Conservation (phyloP, 2,113 vertebrate species). For the rat (Rattus norvegicus) region DNA sequence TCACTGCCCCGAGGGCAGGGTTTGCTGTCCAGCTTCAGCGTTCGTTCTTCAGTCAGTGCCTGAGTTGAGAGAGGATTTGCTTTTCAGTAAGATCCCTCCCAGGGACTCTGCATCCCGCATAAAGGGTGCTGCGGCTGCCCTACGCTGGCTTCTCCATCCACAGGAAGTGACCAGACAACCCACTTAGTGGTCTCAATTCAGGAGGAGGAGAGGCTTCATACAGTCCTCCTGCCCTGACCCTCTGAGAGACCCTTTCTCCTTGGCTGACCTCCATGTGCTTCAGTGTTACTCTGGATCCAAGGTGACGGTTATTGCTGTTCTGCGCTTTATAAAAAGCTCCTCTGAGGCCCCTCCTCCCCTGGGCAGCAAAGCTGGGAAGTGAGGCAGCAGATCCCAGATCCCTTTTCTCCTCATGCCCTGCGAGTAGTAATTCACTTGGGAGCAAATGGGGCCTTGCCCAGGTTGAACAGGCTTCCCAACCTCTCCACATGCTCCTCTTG, state of each 20-base stretch:
- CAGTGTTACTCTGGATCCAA: neutral
- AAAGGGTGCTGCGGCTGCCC: neutral
- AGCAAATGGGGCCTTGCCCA: neutral
- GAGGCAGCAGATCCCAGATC: neutral
- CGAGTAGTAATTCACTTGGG: neutral
- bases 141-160: neutral
- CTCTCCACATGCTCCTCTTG: neutral
- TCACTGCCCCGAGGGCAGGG: constrained; percentile 65
- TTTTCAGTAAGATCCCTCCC: neutral
- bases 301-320: neutral
- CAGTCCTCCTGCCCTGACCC: neutral
- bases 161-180: neutral
- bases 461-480: neutral
- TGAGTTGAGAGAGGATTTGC: neutral
- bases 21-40: constrained; percentile 73
- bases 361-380: neutral
- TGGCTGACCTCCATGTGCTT: neutral
- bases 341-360: neutral
- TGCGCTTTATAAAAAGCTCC: neutral
- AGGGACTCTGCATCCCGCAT: neutral
- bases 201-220: neutral
- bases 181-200: neutral
- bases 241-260: neutral
- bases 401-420: neutral
- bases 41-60: constrained; percentile 51